Evolutionary conservation across 2,113 vertebrate species (phyloP).

Genomic region (Microcebus tavaratra): DNA sequence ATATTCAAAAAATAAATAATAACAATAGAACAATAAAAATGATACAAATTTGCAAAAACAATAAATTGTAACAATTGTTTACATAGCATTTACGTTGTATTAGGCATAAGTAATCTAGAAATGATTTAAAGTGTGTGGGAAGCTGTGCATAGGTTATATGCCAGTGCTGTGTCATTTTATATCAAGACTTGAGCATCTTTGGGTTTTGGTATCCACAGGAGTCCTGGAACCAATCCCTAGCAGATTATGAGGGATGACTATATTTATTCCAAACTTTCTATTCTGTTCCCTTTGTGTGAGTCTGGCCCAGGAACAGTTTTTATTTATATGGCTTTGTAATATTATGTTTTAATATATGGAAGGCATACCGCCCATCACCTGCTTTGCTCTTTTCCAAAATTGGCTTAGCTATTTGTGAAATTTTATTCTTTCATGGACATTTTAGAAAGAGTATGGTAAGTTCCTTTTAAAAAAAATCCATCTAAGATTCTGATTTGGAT

Average conservation of each 20-base stretch:
- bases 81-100: too few species aligned
- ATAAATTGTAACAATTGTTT: too few species aligned
- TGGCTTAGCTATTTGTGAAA: background rate
- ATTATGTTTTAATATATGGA: background rate
- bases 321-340: background rate
- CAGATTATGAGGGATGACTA: background rate
- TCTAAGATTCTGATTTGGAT: background rate
- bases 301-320: background rate
- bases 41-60: too few species aligned
- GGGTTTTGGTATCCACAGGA: background rate
- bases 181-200: background rate
- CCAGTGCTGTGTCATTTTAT: background rate
- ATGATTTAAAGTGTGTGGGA: background rate
- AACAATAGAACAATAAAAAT: too few species aligned
- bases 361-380: background rate
- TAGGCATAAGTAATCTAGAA: too few species aligned
- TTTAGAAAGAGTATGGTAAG: background rate
- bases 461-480: background rate
- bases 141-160: background rate
- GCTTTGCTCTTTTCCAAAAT: background rate
- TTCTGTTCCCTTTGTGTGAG: background rate
- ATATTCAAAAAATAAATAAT: too few species aligned
- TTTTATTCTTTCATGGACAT: background rate
- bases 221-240: background rate
- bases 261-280: background rate